Conservation (phyloP, 35 echinoderm and acorn worm genomes). For the Apostichopus parvimensis region DNA sequence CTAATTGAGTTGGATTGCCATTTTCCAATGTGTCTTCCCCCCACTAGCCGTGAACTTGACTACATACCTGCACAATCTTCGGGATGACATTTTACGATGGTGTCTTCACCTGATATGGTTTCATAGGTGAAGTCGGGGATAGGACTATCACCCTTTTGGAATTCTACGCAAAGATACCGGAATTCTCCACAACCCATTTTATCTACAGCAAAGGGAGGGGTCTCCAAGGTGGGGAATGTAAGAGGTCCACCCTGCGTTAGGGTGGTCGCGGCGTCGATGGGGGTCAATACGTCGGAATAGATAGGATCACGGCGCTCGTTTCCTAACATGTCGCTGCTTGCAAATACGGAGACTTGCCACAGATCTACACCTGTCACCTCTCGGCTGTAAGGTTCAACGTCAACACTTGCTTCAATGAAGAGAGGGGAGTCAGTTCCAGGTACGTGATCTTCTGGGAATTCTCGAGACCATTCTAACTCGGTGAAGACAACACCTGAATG, state of each 20-base stretch:
- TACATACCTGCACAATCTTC: conserved; percentile 55
- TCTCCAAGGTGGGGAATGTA: conserved; percentile 17
- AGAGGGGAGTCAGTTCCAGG: conserved; percentile 27
- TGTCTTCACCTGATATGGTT: conserved; percentile 32
- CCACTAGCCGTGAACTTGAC: not conserved
- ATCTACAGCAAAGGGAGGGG: conserved; percentile 49
- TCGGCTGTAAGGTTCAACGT: conserved; percentile 40
- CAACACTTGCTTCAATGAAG: conserved; percentile 24
- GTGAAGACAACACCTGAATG: conserved; percentile 48
- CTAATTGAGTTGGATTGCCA: not conserved
- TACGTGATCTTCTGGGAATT: conserved; percentile 38
- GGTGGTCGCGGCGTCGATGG: conserved; percentile 31
- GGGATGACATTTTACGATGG: conserved; percentile 28
- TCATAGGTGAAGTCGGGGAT: conserved; percentile 49
- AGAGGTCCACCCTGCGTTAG: conserved; percentile 42
- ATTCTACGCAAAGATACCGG: conserved; percentile 20
- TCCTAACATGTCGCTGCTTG: conserved; percentile 28
- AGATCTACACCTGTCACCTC: conserved; percentile 37
- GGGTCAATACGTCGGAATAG: conserved; percentile 37
- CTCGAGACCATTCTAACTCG: conserved; percentile 51
- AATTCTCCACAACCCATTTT: conserved; percentile 59
- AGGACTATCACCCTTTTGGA: conserved; percentile 3
- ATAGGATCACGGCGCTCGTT: conserved; percentile 25
- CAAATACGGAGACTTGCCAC: conserved; percentile 50
- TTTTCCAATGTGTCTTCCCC: not conserved